These are phyloP conservation scores for Malthinus flaveolus DNA, from an alignment of 2,888 invertebrate species.

Conservation along the genomic window DNA sequence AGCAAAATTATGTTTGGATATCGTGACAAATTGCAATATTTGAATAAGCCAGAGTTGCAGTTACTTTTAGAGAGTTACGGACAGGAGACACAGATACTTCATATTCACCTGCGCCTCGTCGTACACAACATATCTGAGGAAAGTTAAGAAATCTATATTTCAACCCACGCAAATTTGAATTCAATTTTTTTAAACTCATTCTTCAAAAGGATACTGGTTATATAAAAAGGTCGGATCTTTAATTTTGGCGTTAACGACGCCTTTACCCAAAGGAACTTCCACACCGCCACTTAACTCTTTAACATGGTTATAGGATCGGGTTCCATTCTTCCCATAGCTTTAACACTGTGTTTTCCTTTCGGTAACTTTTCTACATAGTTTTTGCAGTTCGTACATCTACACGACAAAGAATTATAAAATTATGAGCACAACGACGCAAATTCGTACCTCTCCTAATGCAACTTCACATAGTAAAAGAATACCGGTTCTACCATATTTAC, in stretches of 20 bases:
- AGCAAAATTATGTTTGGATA: conserved; percentile 69
- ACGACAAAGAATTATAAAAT: conserved; percentile 27
- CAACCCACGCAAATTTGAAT: no score
- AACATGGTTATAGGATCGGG: conserved; percentile 72
- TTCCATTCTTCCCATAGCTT: conserved; percentile 82
- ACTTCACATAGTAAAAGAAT: conserved; percentile 92
- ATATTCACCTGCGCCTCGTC: conserved; percentile 92
- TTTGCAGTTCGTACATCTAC: conserved; percentile 71
- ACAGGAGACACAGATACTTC: conserved; percentile 78
- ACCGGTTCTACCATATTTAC: conserved; percentile 76
- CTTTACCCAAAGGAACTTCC: conserved; percentile 77
- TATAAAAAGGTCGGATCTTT: conserved; percentile 67
- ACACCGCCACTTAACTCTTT: conserved; percentile 62
- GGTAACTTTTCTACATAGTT: conserved; percentile 80
- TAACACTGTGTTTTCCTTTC: conserved; percentile 82
- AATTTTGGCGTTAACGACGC: conserved; percentile 52
- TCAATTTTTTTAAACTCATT: no score
- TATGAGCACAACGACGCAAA: not conserved
- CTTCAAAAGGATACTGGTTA: conserved; percentile 83
- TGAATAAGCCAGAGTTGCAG: conserved; percentile 65
- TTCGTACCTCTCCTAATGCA: conserved; percentile 85
- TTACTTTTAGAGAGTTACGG: conserved; percentile 71
- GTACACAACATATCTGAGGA: conserved; percentile 82
- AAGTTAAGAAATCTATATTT: conserved; percentile 39
- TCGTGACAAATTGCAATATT: conserved; percentile 65